Evolutionary conservation across 2,888 invertebrate species (phyloP), one percentile per base, ranked within the genome.

Genomic region (Pyrrhia umbra): DNA sequence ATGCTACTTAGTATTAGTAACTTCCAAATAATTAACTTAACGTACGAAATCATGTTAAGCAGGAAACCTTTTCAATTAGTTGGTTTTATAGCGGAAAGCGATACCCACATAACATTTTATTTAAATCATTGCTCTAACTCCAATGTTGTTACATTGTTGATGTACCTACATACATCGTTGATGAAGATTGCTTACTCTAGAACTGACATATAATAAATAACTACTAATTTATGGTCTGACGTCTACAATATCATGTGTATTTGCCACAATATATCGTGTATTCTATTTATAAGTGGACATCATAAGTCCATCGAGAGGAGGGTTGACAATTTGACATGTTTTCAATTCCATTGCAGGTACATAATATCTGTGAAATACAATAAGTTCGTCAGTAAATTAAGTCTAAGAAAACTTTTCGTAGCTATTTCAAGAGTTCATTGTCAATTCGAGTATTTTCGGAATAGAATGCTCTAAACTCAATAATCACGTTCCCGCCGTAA

Each of bases 281-380:
- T 51, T 70, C 42, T 59, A 54, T 62, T 59, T 59, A 49, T 76
- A 39, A 15, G 9, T 65, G 74, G 25, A 56, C 69, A 56, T 64
- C 43, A 49, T 56, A 68, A 68, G 60, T 72, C 47, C 15, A 55
- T 54, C 27, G 62, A 74, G 77, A 83, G 60, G 76, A 82, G 82
- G 84, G 84, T 84, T 80, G 85, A 66, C 66, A 69, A 61, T 61
- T 51, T 66, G 66, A 84, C 84, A 68, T 75, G 72, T 75, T 59
- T 79, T 80, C 75, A 68, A 72, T 81, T 74, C 55, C 47, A 75
- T 70, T 73, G 46, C 27, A 52, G 20, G 2, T 68, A 58, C 18
- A 46, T 67, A 34, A 20, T 49, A 59, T 61, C 43, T 68, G 47
- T 49, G 60, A 18, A 49, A 42, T 45, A 58, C 47, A 59, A 64